Base-by-base conservation (phyloP, 2,113 vertebrate genomes). In the Bubo scandiacus region DNA sequence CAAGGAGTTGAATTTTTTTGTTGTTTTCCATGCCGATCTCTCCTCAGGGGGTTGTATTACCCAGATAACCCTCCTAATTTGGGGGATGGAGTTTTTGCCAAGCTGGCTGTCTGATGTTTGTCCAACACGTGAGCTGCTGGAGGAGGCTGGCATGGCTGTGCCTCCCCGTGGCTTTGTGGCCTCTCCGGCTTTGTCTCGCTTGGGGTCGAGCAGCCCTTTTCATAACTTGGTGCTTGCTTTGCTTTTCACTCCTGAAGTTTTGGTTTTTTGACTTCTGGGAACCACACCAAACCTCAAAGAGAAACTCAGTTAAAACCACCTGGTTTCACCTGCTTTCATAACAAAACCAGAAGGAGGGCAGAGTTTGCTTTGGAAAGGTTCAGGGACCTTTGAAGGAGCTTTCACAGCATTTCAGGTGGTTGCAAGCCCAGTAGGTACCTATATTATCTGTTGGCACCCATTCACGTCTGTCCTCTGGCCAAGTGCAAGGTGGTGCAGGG, bases 291-390 rank as follows among this genome's bases (percentile, higher is more conserved):
- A 86, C 79, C 90, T 94, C 92, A 77, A 70, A 95, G 62, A 86
- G 71, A 80, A 78, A 54, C 90, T 93, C 62, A 12, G 45, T 93
- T 72, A 57, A 93, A 96, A 90, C 87, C 90, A 77, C 88, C 73
- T 89, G 81, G 72, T 93, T 93, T 94, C 94, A 94, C 88, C 92
- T 92, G 95, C 75, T 89, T 96, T 92, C 52, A 40, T 72, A 88
- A 80, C n/a, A 88, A 90, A 95, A 88, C 71, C 58, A 59, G 70
- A 79, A 70, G 49, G 16, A n/a, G 49, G 34, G 10, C 62, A 80
- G 54, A 45, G 79, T 88, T 95, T 92, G 34, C n/a, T 93, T 83
- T 86, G 79, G 90, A 83, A 93, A 68, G 67, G 16, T 88, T 86
- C 3, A 1, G 38, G 25, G 63, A 42, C 17, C 32, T 86, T 54